phyloP scores from a whole-genome alignment of 2,888 invertebrate genomes.

The Leptothorax acervorum region DNA sequence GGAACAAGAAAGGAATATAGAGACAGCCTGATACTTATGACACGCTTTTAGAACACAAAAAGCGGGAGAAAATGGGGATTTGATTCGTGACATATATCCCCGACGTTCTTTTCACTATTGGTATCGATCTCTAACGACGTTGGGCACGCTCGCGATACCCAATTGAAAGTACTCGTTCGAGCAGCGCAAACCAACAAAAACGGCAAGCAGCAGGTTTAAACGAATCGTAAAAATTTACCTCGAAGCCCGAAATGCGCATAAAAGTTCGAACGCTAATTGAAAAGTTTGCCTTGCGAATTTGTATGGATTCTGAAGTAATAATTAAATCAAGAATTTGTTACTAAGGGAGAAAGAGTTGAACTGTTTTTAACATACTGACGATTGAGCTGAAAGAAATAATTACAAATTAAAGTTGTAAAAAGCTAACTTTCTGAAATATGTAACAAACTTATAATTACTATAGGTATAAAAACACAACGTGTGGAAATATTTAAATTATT shows the following conservation, averaged over 20 bases:
- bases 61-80: conserved; percentile 52
- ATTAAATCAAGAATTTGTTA: conserved; percentile 15
- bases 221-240: conserved; percentile 34
- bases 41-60: conserved; percentile 45
- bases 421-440: neutral
- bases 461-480: neutral
- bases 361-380: neutral
- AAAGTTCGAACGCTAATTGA: conserved; percentile 30
- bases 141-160: conserved; percentile 34
- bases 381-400: neutral
- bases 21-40: conserved; percentile 55
- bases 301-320: neutral
- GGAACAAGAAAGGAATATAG: conserved; percentile 25
- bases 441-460: neutral
- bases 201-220: conserved; percentile 30
- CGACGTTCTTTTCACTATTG: conserved; percentile 32
- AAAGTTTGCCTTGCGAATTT: neutral
- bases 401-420: neutral
- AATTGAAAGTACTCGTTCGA: conserved; percentile 34
- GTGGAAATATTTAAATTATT: neutral
- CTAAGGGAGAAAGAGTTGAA: neutral
- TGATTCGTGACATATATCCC: conserved; percentile 59
- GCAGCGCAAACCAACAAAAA: conserved; percentile 12
- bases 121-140: conserved; percentile 39
- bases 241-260: conserved; percentile 8